phyloP scores from a whole-genome alignment of 2,888 invertebrate species.

The Drosophila histrio region DNA sequence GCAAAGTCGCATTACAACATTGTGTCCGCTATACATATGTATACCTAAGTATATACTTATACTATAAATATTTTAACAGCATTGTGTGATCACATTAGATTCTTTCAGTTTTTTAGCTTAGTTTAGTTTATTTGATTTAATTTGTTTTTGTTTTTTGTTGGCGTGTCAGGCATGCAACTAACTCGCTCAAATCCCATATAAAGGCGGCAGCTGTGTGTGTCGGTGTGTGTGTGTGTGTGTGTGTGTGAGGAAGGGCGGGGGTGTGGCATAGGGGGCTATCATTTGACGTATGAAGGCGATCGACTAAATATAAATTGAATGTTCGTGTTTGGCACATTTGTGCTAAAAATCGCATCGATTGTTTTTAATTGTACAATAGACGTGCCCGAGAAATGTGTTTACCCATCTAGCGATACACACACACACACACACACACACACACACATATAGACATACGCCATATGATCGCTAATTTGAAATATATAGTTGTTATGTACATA shows the following conservation, averaged over 20 bases:
- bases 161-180: conserved; percentile 30
- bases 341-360: conserved; percentile 77
- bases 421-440: conserved; percentile 5
- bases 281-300: conserved; percentile 70
- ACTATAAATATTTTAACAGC: neutral
- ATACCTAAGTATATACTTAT: neutral
- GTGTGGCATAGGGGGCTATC: conserved; percentile 29
- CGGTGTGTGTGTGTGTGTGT: neutral
- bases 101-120: neutral
- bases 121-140: conserved; percentile 10
- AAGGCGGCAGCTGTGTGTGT: neutral
- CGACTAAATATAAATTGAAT: conserved; percentile 66
- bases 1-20: conserved; percentile 6
- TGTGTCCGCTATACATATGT: neutral
- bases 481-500: conserved; percentile 7
- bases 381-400: conserved; percentile 49
- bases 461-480: conserved; percentile 13
- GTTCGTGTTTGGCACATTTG: conserved; percentile 78
- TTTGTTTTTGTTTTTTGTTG: conserved; percentile 15
- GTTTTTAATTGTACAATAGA: conserved; percentile 67
- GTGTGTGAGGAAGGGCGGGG: neutral
- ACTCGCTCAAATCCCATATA: conserved; percentile 21
- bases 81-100: neutral
- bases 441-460: neutral
- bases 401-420: conserved; percentile 17